Evolutionary conservation across 2,888 invertebrate species (phyloP).

Genomic region (Diplolepis rosae): DNA sequence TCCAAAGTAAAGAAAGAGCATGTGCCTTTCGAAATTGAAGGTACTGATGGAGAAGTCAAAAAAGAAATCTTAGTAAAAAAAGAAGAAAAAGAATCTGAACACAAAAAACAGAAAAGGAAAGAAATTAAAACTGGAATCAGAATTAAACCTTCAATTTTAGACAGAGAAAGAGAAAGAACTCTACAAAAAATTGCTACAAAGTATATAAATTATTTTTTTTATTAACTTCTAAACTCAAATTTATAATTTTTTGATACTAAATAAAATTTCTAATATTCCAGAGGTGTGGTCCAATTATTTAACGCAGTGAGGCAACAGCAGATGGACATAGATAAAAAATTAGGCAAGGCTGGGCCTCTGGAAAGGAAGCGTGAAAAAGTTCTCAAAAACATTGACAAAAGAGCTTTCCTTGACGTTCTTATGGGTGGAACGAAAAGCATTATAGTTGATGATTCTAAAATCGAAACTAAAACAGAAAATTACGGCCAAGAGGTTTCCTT

Average conservation of each 20-base stretch:
- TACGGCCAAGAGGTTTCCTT: slow-evolving; percentile 63
- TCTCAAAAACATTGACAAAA: slow-evolving; percentile 84
- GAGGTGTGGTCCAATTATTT: slow-evolving; percentile 94
- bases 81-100: slow-evolving; percentile 56
- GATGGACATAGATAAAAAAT: slow-evolving; percentile 82
- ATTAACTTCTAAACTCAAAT: neutral
- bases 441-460: slow-evolving; percentile 74
- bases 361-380: slow-evolving; percentile 86
- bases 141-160: slow-evolving; percentile 84
- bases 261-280: slow-evolving; percentile 66
- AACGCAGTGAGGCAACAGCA: slow-evolving; percentile 93
- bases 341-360: slow-evolving; percentile 74
- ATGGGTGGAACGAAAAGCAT: slow-evolving; percentile 78
- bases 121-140: slow-evolving; percentile 80
- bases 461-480: slow-evolving; percentile 74
- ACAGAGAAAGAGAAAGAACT: slow-evolving; percentile 85
- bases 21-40: slow-evolving; percentile 80
- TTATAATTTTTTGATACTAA: slow-evolving; percentile 9
- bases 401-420: slow-evolving; percentile 84
- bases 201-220: slow-evolving; percentile 60
- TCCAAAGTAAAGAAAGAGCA: slow-evolving; percentile 74
- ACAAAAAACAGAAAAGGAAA: slow-evolving; percentile 72
- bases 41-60: slow-evolving; percentile 74
- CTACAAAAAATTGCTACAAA: slow-evolving; percentile 89
- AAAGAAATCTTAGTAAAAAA: slow-evolving; percentile 71